Conservation (phyloP, 2,888 invertebrate genomes). For the Diarsia brunnea region DNA sequence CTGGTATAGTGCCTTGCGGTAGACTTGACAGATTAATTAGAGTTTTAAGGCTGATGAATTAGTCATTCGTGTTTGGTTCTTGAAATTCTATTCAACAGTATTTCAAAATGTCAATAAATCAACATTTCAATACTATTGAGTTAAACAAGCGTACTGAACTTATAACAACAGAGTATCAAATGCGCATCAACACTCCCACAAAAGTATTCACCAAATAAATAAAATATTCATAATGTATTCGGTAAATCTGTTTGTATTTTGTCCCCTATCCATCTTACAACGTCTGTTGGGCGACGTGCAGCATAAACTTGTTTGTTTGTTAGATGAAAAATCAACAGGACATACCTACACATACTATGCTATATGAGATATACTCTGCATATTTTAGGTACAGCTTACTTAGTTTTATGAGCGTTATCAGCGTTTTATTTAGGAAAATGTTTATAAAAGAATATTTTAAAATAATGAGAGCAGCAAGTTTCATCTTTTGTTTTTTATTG, state of each 20-base stretch:
- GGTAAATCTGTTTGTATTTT: slow-evolving; percentile 52
- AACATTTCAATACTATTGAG: neutral
- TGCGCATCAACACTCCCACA: slow-evolving; percentile 17
- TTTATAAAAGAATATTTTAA: slow-evolving; percentile 45
- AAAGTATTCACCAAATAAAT: slow-evolving; percentile 38
- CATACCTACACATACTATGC: slow-evolving; percentile 26
- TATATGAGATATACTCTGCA: slow-evolving; percentile 16
- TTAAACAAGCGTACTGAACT: neutral
- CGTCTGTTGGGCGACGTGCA: slow-evolving; percentile 54
- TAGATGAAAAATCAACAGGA: slow-evolving; percentile 73
- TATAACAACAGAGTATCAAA: slow-evolving; percentile 21
- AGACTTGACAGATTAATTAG: neutral
- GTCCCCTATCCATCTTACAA: slow-evolving; percentile 68
- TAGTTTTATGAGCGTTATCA: slow-evolving; percentile 46
- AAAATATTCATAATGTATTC: slow-evolving; percentile 56
- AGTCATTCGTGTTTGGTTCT: neutral
- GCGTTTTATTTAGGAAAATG: slow-evolving; percentile 42
- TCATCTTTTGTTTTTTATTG: slow-evolving; percentile 9
- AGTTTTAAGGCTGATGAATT: neutral
- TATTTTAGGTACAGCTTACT: slow-evolving; percentile 24
- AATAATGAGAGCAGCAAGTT: slow-evolving; percentile 35
- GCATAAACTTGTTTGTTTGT: slow-evolving; percentile 72
- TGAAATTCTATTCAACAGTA: neutral
- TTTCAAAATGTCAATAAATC: neutral
- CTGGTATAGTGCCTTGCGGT: slow-evolving; percentile 1